A percentile compares a stretch with the other conserved stretches of the same genome.
These are phyloP conservation scores for Drosophila busckii DNA, from an alignment of 1,140 invertebrate genomes.

Conservation along the genomic window DNA sequence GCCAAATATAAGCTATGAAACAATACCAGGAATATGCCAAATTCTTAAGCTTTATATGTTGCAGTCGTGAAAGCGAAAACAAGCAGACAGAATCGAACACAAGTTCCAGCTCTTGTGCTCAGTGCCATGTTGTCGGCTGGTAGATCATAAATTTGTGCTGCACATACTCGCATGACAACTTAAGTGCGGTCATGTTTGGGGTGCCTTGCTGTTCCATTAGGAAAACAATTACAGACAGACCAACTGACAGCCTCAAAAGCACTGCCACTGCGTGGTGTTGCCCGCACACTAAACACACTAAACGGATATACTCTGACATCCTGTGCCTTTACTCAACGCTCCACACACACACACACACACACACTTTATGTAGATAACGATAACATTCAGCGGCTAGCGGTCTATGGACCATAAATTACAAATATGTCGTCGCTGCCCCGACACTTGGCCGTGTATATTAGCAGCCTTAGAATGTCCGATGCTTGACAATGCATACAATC, in stretches of 20 bases:
- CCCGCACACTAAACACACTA: conserved; percentile 13
- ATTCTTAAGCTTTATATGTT: too few relatives aligned
- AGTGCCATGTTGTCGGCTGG: background rate
- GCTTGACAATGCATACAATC: conserved; percentile 52
- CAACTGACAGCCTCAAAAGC: conserved; percentile 45
- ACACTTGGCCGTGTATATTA: conserved; percentile 55
- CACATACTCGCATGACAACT: conserved; percentile 65
- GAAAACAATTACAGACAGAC: conserved; percentile 63
- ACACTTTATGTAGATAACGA: conserved; percentile 33
- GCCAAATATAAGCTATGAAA: too few relatives aligned
- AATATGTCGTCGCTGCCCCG: conserved; percentile 64
- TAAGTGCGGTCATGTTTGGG: conserved; percentile 67
- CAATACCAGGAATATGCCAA: too few relatives aligned
- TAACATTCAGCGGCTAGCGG: conserved; percentile 51
- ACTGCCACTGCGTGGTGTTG: conserved; percentile 21
- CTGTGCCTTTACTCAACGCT: too few relatives aligned
- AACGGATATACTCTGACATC: conserved; percentile 10
- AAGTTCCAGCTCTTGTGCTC: background rate
- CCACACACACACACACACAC: too few relatives aligned
- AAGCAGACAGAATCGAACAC: background rate
- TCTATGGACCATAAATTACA: conserved; percentile 63
- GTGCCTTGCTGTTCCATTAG: conserved; percentile 47
- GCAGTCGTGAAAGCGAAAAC: background rate
- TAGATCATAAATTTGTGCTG: conserved; percentile 52
- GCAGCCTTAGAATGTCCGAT: conserved; percentile 49